Percentiles rank a stretch among this genome's conserved stretches.
Evolutionary conservation across 1,140 invertebrate genomes (phyloP).

Genomic region (Achroia grisella): DNA sequence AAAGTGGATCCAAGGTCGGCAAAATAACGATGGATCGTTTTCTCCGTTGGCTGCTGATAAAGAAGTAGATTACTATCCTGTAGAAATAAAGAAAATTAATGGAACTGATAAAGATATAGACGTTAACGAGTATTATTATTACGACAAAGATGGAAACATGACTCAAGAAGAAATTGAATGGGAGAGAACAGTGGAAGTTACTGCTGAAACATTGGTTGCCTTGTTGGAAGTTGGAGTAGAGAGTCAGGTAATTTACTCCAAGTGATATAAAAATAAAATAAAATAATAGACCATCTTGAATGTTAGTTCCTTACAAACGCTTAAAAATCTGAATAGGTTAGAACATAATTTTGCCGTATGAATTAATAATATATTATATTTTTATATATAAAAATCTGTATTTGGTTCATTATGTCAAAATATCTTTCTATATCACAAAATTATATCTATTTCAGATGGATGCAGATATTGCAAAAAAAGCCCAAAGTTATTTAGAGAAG

Average conservation of each 20-base stretch:
- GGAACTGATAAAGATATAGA: constrained; percentile 46
- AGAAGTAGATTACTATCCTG: constrained; percentile 68
- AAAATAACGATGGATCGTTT: constrained; percentile 76
- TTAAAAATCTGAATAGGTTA: no score
- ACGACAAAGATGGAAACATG: constrained; percentile 68
- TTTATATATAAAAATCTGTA: no score
- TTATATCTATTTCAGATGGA: constrained; percentile 57
- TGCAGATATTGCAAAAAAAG: constrained; percentile 62
- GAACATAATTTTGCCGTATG: no score
- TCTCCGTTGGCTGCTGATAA: constrained; percentile 73
- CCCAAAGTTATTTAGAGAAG: constrained; percentile 75
- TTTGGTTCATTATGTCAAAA: no score
- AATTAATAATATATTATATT: no score
- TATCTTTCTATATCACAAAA: not conserved
- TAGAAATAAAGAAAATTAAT: constrained; percentile 48
- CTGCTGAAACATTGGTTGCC: constrained; percentile 75
- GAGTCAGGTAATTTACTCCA: constrained; percentile 56
- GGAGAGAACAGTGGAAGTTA: constrained; percentile 74
- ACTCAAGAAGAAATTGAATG: constrained; percentile 60
- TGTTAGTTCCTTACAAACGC: no score
- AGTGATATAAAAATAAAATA: not conserved
- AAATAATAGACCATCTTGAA: no score
- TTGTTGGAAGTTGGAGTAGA: constrained; percentile 76
- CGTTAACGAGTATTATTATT: constrained; percentile 61
- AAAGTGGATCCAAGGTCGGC: constrained; percentile 75